Percentiles rank a stretch among this genome's conserved stretches.
phyloP scores from a whole-genome alignment of 2,888 invertebrate species.

The Lycophotia porphyrea region DNA sequence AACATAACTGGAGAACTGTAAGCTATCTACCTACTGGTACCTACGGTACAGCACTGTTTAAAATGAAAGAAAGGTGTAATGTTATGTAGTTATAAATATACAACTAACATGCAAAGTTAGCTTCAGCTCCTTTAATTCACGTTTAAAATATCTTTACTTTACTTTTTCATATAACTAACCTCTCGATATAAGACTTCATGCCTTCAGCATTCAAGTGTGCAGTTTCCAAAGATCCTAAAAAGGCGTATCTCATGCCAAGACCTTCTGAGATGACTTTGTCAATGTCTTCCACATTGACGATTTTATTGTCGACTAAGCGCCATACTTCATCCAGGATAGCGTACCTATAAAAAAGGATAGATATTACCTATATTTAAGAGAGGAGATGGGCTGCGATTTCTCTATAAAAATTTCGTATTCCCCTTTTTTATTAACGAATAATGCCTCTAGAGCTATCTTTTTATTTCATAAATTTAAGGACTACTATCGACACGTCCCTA shows the following conservation, averaged over 20 bases:
- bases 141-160: too few species aligned
- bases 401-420: too few species aligned
- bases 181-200: slow-evolving; percentile 91
- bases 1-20: not conserved
- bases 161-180: slow-evolving; percentile 78
- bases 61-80: not conserved
- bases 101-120: not conserved
- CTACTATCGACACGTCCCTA: too few species aligned
- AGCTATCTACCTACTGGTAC: too few species aligned
- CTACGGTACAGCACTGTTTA: not conserved
- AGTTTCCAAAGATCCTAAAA: slow-evolving; percentile 98
- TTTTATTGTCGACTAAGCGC: slow-evolving; percentile 95
- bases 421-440: too few species aligned
- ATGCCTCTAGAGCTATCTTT: too few species aligned
- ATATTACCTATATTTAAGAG: not conserved
- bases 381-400: too few species aligned
- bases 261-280: slow-evolving; percentile 98
- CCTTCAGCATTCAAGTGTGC: slow-evolving; percentile 98
- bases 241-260: slow-evolving; percentile 98
- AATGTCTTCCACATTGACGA: slow-evolving; percentile 96
- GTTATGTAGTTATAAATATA: not conserved
- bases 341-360: slow-evolving; percentile 90
- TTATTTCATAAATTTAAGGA: too few species aligned
- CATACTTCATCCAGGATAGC: slow-evolving; percentile 98
- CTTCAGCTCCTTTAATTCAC: too few species aligned